Conservation (phyloP, 2,113 vertebrate species). For the Fregata magnificens region DNA sequence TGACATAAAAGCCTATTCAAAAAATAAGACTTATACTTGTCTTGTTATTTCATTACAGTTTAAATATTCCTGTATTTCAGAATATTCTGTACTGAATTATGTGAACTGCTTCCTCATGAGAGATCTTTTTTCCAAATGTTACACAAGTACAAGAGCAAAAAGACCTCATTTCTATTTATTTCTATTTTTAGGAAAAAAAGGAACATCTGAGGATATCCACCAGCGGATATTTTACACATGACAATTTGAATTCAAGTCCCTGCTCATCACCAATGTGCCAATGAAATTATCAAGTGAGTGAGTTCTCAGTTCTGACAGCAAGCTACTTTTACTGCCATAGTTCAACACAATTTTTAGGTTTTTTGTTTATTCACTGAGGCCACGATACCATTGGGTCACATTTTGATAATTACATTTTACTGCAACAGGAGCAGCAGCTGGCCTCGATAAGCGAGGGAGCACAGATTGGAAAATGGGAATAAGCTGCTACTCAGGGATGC, state of each 20-base stretch:
- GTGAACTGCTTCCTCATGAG: background rate
- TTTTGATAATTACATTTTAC: background rate
- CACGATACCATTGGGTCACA: background rate
- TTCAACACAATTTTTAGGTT: background rate
- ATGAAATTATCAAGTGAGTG: background rate
- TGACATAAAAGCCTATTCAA: background rate
- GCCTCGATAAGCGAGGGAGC: background rate
- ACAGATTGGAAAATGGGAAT: constrained; percentile 7
- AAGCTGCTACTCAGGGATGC: background rate
- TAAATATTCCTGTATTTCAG: background rate
- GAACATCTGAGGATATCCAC: background rate
- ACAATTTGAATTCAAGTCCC: background rate
- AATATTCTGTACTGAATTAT: background rate
- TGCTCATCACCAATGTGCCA: background rate
- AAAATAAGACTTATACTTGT: background rate
- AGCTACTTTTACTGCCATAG: background rate
- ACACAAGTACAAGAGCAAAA: background rate
- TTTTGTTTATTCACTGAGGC: background rate
- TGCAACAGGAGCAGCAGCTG: background rate
- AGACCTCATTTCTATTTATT: background rate
- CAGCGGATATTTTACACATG: background rate
- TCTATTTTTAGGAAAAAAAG: background rate
- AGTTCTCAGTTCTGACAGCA: background rate
- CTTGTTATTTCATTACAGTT: background rate
- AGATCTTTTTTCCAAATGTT: background rate